Percentiles rank a stretch among this genome's conserved stretches.
phyloP scores from a whole-genome alignment of 2,888 invertebrate species.

The Crocallis elinguaria region DNA sequence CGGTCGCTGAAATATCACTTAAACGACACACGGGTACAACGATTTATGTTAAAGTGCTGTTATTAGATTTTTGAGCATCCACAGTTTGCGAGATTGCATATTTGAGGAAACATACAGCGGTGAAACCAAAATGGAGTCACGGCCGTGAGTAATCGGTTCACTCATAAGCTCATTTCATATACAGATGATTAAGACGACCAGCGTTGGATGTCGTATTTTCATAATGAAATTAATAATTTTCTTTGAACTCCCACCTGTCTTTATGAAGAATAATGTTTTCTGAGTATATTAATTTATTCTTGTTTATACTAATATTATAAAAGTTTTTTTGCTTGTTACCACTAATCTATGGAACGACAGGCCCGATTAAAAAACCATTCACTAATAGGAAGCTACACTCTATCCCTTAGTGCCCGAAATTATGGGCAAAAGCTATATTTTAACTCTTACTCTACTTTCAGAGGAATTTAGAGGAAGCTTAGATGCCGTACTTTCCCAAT shows the following conservation, averaged over 20 bases:
- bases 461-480: neutral
- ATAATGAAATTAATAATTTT: conserved; percentile 31
- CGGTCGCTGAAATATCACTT: conserved; percentile 27
- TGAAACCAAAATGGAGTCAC: conserved; percentile 18
- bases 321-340: too few relatives aligned
- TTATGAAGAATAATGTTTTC: conserved; percentile 29
- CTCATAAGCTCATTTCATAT: conserved; percentile 30
- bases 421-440: too few relatives aligned
- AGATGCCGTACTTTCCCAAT: neutral
- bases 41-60: conserved; percentile 37
- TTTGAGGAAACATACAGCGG: conserved; percentile 24
- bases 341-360: too few relatives aligned
- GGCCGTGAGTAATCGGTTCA: conserved; percentile 29
- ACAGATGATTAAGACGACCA: conserved; percentile 36
- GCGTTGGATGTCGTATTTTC: conserved; percentile 34
- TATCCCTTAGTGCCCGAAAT: too few relatives aligned
- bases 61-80: conserved; percentile 34
- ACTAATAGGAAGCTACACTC: too few relatives aligned
- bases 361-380: too few relatives aligned
- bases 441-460: too few relatives aligned
- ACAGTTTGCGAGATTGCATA: conserved; percentile 31
- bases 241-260: conserved; percentile 27
- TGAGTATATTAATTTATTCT: conserved; percentile 4
- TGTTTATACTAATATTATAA: too few relatives aligned
- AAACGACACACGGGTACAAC: conserved; percentile 27